These are phyloP conservation scores for Solea solea DNA, from an alignment of 2,113 vertebrate genomes.

Conservation along the genomic window DNA sequence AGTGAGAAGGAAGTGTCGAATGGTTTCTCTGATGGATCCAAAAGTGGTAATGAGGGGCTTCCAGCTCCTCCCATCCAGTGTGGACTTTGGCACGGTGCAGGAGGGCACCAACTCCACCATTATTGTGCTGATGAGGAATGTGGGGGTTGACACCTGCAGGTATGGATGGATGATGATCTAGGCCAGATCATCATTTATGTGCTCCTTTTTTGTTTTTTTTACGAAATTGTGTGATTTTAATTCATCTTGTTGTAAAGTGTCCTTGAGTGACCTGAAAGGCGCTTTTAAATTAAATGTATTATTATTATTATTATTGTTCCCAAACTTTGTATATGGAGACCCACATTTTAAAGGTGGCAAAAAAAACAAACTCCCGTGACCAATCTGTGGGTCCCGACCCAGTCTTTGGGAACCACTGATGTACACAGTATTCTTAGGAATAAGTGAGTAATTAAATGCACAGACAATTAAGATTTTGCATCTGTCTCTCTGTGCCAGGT, in stretches of 20 bases:
- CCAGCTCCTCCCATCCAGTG: conserved; percentile 81
- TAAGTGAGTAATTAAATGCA: not conserved
- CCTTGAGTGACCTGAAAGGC: too few relatives aligned
- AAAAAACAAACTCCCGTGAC: too few relatives aligned
- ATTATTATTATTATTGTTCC: too few relatives aligned
- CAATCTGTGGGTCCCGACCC: too few relatives aligned
- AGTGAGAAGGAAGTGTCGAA: conserved; percentile 81
- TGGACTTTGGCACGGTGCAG: conserved; percentile 84
- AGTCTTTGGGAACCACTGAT: too few relatives aligned
- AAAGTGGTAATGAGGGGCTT: conserved; percentile 71
- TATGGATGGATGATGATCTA: conserved; percentile 38
- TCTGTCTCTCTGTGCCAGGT: conserved; percentile 77
- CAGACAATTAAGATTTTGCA: not conserved
- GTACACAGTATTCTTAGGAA: not conserved
- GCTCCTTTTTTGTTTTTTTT: too few relatives aligned
- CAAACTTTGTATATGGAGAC: too few relatives aligned
- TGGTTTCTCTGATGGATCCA: conserved; percentile 70
- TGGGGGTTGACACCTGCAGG: conserved; percentile 89
- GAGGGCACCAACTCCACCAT: conserved; percentile 81
- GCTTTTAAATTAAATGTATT: too few relatives aligned
- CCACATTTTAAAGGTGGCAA: too few relatives aligned
- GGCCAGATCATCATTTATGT: too few relatives aligned
- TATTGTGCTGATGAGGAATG: conserved; percentile 84
- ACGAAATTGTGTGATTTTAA: too few relatives aligned
- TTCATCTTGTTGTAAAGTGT: too few relatives aligned